Percentiles rank a stretch among this genome's conserved stretches.
phyloP scores from a whole-genome alignment of 2,113 vertebrate species.

The Nymphicus hollandicus region DNA sequence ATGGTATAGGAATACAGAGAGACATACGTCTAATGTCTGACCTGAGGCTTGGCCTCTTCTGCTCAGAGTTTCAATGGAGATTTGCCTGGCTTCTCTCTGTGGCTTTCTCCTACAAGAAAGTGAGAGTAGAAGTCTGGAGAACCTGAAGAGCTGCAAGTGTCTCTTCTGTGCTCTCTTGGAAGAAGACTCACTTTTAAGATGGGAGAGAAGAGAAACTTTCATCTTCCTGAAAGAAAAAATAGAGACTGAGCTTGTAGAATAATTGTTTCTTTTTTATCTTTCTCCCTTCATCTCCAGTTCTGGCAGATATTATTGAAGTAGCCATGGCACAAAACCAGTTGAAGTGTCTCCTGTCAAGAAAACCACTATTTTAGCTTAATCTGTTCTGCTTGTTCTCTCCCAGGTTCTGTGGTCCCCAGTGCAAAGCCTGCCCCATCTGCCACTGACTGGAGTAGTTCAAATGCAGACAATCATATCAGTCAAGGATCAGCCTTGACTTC shows the following conservation, averaged over 20 bases:
- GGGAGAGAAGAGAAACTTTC: background rate
- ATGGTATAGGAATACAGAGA: background rate
- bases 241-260: background rate
- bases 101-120: background rate
- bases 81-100: background rate
- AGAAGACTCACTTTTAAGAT: background rate
- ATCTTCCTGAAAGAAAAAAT: background rate
- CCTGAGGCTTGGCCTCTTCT: background rate
- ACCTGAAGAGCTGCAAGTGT: background rate
- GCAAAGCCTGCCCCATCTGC: conserved; percentile 53
- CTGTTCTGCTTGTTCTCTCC: background rate
- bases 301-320: background rate
- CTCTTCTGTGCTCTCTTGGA: background rate
- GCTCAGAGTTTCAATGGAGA: background rate
- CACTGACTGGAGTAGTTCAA: conserved; percentile 78
- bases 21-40: accelerated
- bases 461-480: conserved; percentile 67
- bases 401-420: conserved; percentile 40
- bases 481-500: conserved; percentile 70
- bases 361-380: background rate
- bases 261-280: background rate
- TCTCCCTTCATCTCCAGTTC: background rate
- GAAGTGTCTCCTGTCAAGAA: background rate
- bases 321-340: background rate
- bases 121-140: background rate